Conservation (phyloP, 2,113 vertebrate species). For the Etheostoma spectabile region DNA sequence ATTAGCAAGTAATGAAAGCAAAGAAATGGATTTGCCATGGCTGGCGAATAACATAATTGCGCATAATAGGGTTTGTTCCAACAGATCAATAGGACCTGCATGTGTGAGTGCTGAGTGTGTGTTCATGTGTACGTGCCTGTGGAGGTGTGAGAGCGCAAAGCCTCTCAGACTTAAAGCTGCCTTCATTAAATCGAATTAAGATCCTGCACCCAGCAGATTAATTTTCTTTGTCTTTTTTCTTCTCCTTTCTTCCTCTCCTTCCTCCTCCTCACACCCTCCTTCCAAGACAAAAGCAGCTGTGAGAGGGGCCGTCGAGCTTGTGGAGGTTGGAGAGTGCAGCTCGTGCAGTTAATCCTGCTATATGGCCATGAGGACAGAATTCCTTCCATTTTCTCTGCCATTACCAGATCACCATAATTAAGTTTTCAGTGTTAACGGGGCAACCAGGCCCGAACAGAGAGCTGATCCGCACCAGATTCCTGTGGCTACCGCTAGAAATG, state of each 20-base stretch:
- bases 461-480: constrained; percentile 69
- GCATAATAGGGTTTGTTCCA: constrained; percentile 80
- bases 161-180: constrained; percentile 71
- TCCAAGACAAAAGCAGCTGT: constrained; percentile 78
- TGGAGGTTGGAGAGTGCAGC: constrained; percentile 77
- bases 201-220: constrained; percentile 82
- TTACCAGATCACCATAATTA: constrained; percentile 84
- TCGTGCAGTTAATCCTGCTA: constrained; percentile 83
- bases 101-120: constrained; percentile 62
- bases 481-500: constrained; percentile 59
- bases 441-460: constrained; percentile 52
- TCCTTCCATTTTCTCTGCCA: constrained; percentile 81
- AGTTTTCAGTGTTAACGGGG: constrained; percentile 72
- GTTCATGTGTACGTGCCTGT: constrained; percentile 62
- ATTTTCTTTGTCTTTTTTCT: constrained; percentile 77
- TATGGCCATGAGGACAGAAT: constrained; percentile 80
- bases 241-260: constrained; percentile 53
- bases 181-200: constrained; percentile 85
- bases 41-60: constrained; percentile 76
- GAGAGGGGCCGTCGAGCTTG: constrained; percentile 64
- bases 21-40: constrained; percentile 78
- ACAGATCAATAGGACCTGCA: constrained; percentile 80
- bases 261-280: constrained; percentile 62
- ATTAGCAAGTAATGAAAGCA: constrained; percentile 76
- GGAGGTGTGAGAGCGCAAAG: constrained; percentile 70